Evolutionary conservation across 1,140 invertebrate species (phyloP), one percentile per base, ranked within the genome.

Genomic region (Ylistrum balloti): DNA sequence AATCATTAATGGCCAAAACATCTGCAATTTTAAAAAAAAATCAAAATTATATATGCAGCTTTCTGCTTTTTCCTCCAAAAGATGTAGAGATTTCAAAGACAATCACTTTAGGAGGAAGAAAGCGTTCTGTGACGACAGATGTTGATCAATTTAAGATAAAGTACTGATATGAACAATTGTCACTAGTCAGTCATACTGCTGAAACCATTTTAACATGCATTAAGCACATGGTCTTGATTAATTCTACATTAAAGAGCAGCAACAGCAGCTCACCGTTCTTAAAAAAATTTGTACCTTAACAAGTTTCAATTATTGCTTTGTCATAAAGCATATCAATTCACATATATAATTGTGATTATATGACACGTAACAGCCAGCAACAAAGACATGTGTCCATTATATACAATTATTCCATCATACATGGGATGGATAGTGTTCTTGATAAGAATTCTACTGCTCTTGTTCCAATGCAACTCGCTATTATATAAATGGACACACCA

Each of bases 21-120:
- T 45, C 17, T 17, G 9, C 28, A 74, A 22, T 74, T 74, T 74
- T 11, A 28, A 74, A 74, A 28, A 74, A n/a, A n/a, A 28, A 28
- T 74, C n/a, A 28, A 28, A 74, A 74, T 48, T 48, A 48, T 74
- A n/a, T 74, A 74, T 74, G 56, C 56, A 74, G 56, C 56, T 28
- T 74, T 56, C 45, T 56, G 13, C 20, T 56, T 74, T 28, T 74
- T 17, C 28, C 5, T 45, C 17, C 5, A 74, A 74, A 28, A 28
- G 56, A 74, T 74, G 22, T 3, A 74, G 22, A 74, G 56, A 74
- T 74, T 74, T 74, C 13, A 22, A 74, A 74, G 56, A 45, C 56
- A 74, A 7, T n/a, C n/a, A 74, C 28, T 9, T 74, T 74, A 74
- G 28, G 17, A 74, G 56, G 28, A 7, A n/a, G n/a, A 74, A 74